Conservation (phyloP, 92 coral and sea anemone species). For the Paramuricea clavata region DNA sequence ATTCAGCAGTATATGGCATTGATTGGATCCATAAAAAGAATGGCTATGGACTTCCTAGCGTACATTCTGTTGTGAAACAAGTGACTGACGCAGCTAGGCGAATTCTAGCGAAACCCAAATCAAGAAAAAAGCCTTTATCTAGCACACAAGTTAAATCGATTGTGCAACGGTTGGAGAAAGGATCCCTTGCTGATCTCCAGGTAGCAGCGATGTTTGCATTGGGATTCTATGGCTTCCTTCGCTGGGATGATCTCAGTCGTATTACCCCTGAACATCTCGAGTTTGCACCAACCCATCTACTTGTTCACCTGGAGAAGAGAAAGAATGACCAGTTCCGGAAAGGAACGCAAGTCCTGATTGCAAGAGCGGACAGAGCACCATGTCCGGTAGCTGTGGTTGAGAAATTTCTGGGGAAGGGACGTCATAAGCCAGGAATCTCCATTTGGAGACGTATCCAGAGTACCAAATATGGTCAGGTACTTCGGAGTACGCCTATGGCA, state of each 20-base stretch:
- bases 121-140: conserved; percentile 5
- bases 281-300: conserved; percentile 54
- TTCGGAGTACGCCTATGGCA: conserved; percentile 52
- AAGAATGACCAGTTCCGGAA: conserved; percentile 68
- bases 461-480: conserved; percentile 42
- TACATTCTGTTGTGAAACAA: conserved; percentile 15
- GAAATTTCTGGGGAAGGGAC: conserved; percentile 51
- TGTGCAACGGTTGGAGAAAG: not conserved
- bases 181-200: conserved; percentile 31
- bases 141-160: not conserved
- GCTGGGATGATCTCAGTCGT: conserved; percentile 53
- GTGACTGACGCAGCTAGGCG: conserved; percentile 6
- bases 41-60: conserved; percentile 5
- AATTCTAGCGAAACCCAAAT: not conserved
- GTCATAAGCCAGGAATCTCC: conserved; percentile 11
- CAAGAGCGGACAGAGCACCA: conserved; percentile 45
- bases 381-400: conserved; percentile 62
- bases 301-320: conserved; percentile 45
- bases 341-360: conserved; percentile 50
- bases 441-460: conserved; percentile 58
- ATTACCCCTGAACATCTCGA: conserved; percentile 35
- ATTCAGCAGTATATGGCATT: conserved; percentile 63
- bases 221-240: conserved; percentile 61
- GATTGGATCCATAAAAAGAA: conserved; percentile 64
- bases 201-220: conserved; percentile 45